Evolutionary conservation across 2,113 vertebrate genomes (phyloP).

Genomic region (Pseudorasbora parva): DNA sequence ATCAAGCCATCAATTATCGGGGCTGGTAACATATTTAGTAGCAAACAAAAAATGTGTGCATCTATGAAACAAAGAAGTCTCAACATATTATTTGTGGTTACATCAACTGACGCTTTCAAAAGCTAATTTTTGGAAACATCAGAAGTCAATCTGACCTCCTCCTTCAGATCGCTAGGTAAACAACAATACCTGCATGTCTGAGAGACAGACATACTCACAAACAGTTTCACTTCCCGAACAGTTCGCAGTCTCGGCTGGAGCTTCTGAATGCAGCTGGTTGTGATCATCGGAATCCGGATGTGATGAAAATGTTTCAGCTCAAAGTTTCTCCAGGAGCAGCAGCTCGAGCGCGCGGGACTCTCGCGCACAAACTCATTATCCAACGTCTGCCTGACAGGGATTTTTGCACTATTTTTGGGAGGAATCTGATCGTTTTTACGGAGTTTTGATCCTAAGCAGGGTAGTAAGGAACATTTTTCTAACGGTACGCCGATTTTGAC

Average conservation of each 20-base stretch:
- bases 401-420: neutral
- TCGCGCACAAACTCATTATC: neutral
- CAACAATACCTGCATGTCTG: neutral
- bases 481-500: conserved; percentile 33
- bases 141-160: conserved; percentile 29
- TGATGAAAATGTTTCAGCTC: conserved; percentile 80
- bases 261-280: conserved; percentile 47
- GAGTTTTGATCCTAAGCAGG: neutral
- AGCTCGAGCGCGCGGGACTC: conserved; percentile 51
- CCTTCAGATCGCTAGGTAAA: neutral
- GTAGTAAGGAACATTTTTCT: neutral
- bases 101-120: neutral
- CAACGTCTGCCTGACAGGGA: neutral
- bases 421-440: neutral
- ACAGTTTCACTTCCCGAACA: conserved; percentile 38
- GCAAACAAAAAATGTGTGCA: neutral
- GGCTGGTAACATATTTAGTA: neutral
- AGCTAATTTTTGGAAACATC: neutral
- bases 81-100: neutral
- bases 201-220: conserved; percentile 26
- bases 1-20: neutral
- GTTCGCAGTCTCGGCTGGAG: neutral
- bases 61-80: neutral
- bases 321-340: conserved; percentile 55
- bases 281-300: conserved; percentile 81